A percentile compares a stretch with the other conserved stretches of the same genome.
phyloP scores from a whole-genome alignment of 2,888 invertebrate genomes.

The Caenorhabditis zanzibari region DNA sequence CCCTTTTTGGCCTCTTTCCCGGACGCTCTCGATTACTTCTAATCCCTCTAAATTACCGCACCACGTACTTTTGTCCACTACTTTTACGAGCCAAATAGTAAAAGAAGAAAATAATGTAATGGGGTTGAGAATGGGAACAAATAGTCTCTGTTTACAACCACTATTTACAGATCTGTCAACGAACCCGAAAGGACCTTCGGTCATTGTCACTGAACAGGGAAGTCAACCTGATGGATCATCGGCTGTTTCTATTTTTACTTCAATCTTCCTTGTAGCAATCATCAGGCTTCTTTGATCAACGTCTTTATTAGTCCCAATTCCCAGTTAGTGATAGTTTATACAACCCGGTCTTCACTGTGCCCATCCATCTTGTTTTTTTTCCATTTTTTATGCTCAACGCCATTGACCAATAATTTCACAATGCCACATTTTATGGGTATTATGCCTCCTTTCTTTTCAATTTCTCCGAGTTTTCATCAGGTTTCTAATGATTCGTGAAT shows the following conservation, averaged over 20 bases:
- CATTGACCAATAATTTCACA: conserved; percentile 13
- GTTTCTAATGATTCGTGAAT: conserved; percentile 45
- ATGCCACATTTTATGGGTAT: conserved; percentile 59
- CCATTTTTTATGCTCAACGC: conserved; percentile 27
- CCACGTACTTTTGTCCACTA: conserved; percentile 44
- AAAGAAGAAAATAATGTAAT: conserved; percentile 8
- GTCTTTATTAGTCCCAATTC: background rate
- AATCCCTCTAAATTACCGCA: conserved; percentile 57
- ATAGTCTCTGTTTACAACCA: conserved; percentile 11
- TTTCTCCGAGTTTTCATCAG: conserved; percentile 49
- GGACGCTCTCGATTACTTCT: conserved; percentile 35
- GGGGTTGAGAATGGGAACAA: background rate
- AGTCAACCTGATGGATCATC: conserved; percentile 42
- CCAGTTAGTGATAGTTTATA: conserved; percentile 44
- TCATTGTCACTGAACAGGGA: conserved; percentile 49
- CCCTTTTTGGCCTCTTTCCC: background rate
- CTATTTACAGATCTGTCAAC: conserved; percentile 49
- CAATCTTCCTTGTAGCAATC: conserved; percentile 7
- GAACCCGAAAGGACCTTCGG: conserved; percentile 54
- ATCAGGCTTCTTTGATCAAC: conserved; percentile 13
- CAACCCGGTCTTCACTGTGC: conserved; percentile 39
- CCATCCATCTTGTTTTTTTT: background rate
- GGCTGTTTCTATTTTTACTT: background rate
- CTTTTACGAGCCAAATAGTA: conserved; percentile 52
- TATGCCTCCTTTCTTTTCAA: conserved; percentile 7